These are phyloP conservation scores for Hemithea aestivaria DNA, from an alignment of 2,888 invertebrate genomes.

Conservation along the genomic window DNA sequence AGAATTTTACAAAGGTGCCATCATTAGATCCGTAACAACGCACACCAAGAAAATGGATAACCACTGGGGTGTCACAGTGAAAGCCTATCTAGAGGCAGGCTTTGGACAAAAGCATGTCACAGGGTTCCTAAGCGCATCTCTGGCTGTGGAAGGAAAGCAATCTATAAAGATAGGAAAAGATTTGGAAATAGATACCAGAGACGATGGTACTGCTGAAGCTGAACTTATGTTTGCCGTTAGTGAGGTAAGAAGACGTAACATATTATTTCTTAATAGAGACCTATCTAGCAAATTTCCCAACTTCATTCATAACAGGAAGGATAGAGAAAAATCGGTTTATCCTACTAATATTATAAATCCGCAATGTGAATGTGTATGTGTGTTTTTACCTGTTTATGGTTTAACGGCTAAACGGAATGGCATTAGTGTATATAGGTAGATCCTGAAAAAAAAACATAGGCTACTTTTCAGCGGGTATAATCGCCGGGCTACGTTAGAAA, in stretches of 20 bases:
- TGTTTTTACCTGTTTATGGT: no score
- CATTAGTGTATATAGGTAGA: background rate
- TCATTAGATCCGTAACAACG: slow-evolving; percentile 82
- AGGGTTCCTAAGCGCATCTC: slow-evolving; percentile 47
- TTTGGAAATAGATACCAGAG: slow-evolving; percentile 34
- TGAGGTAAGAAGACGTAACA: slow-evolving; percentile 52
- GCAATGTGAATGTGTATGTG: no score
- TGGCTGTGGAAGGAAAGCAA: slow-evolving; percentile 52
- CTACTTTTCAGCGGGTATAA: no score
- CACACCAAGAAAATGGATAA: slow-evolving; percentile 40
- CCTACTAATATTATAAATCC: no score
- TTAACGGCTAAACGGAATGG: no score
- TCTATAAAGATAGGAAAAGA: slow-evolving; percentile 40
- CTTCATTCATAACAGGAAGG: no score
- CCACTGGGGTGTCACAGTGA: slow-evolving; percentile 50
- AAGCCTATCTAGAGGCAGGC: slow-evolving; percentile 52
- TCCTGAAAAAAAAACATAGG: no score
- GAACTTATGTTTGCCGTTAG: slow-evolving; percentile 52
- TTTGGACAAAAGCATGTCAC: slow-evolving; percentile 31
- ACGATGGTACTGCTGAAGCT: slow-evolving; percentile 49
- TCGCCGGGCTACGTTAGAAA: no score
- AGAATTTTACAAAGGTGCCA: slow-evolving; percentile 81
- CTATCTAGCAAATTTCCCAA: no score
- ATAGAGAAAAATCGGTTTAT: no score
- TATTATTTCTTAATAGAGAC: no score